Percentiles rank a stretch among this genome's conserved stretches.
phyloP scores from a whole-genome alignment of 53 echinoderm and acorn worm species.

The Henricia sp. region DNA sequence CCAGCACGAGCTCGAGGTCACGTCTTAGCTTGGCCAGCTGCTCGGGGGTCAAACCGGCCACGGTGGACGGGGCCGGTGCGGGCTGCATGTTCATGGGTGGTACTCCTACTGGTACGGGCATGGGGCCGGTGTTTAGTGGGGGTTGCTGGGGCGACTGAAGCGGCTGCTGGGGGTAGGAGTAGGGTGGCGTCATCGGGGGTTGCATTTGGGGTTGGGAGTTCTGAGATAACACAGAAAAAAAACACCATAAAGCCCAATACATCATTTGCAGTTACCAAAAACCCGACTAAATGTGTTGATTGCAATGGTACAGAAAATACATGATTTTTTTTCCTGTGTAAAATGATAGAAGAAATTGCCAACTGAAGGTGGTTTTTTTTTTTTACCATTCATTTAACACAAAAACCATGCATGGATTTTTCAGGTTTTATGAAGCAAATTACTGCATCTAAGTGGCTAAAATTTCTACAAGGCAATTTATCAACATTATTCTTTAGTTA shows the following conservation, averaged over 20 bases:
- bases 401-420: too few relatives aligned
- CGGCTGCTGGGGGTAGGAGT: neutral
- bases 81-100: slow-evolving; percentile 7
- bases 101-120: slow-evolving; percentile 1
- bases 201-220: slow-evolving; percentile 46
- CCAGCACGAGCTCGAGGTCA: slow-evolving; percentile 88
- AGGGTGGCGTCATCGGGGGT: slow-evolving; percentile 13
- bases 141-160: slow-evolving; percentile 15
- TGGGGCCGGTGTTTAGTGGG: slow-evolving; percentile 48
- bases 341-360: too few relatives aligned
- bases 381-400: too few relatives aligned
- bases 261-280: too few relatives aligned
- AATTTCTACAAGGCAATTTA: too few relatives aligned
- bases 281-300: too few relatives aligned
- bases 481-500: too few relatives aligned
- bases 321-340: too few relatives aligned
- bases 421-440: too few relatives aligned
- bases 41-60: slow-evolving; percentile 69
- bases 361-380: too few relatives aligned
- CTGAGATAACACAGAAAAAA: neutral
- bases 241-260: neutral
- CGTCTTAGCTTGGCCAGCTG: slow-evolving; percentile 91
- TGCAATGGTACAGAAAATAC: too few relatives aligned
- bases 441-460: too few relatives aligned
- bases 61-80: slow-evolving; percentile 14